phyloP scores from a whole-genome alignment of 2,888 invertebrate genomes.

The Penaeus monodon region DNA sequence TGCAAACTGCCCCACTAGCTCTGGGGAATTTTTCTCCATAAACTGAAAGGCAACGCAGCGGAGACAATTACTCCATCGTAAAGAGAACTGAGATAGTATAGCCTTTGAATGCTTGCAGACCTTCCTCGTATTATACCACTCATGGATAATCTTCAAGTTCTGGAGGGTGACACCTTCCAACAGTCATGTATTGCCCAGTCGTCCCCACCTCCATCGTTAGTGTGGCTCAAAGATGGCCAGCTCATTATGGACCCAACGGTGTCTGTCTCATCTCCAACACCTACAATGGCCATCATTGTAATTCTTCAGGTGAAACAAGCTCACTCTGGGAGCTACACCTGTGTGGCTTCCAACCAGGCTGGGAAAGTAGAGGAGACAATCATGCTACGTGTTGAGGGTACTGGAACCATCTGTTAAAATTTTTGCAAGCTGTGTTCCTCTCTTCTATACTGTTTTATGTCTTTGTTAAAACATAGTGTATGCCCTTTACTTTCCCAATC shows the following conservation, averaged over 20 bases:
- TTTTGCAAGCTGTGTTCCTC: neutral
- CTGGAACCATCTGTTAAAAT: neutral
- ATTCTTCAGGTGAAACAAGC: slow-evolving; percentile 47
- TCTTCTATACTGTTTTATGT: slow-evolving; percentile 1
- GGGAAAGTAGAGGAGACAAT: slow-evolving; percentile 66
- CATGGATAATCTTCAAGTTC: slow-evolving; percentile 52
- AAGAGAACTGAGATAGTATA: too few species aligned
- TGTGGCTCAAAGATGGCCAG: slow-evolving; percentile 59
- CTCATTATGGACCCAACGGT: slow-evolving; percentile 56
- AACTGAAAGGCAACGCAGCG: too few species aligned
- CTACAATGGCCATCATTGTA: slow-evolving; percentile 60
- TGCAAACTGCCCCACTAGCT: too few species aligned
- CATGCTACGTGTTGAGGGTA: slow-evolving; percentile 67
- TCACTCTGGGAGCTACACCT: slow-evolving; percentile 67
- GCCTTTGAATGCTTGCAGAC: slow-evolving; percentile 47
- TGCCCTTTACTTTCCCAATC: too few species aligned
- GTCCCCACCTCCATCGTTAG: slow-evolving; percentile 53
- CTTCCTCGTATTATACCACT: slow-evolving; percentile 62
- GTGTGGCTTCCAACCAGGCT: slow-evolving; percentile 66
- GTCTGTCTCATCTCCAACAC: slow-evolving; percentile 58
- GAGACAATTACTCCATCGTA: too few species aligned
- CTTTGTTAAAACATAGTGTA: neutral
- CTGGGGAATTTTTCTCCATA: too few species aligned
- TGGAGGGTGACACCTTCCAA: slow-evolving; percentile 64
- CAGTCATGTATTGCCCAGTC: slow-evolving; percentile 64